phyloP scores from a whole-genome alignment of 2,888 invertebrate species.

The Agrypnus murinus region DNA sequence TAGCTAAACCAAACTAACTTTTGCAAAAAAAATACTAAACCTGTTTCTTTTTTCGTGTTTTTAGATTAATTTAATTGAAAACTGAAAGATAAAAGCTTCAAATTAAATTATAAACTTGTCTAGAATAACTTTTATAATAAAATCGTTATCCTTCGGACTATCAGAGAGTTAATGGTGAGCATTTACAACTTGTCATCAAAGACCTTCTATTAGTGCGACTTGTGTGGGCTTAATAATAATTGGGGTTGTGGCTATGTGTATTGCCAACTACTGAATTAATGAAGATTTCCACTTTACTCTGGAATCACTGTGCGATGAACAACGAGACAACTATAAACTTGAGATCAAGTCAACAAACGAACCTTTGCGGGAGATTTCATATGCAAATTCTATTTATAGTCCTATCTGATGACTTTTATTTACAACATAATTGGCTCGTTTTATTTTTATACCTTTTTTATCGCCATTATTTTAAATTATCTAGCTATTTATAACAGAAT shows the following conservation, averaged over 20 bases:
- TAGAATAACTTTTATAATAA: not conserved
- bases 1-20: not conserved
- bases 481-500: too few relatives aligned
- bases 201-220: not conserved
- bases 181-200: not conserved
- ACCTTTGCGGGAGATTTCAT: slow-evolving; percentile 30
- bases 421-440: slow-evolving; percentile 28
- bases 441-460: too few relatives aligned
- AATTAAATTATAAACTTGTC: not conserved
- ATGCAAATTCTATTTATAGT: slow-evolving; percentile 37
- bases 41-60: not conserved
- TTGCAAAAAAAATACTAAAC: too few relatives aligned
- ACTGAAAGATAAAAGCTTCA: slow-evolving; percentile 3
- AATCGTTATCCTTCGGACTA: not conserved
- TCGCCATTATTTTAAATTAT: too few relatives aligned
- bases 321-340: not conserved
- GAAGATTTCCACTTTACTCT: slow-evolving; percentile 10
- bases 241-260: not conserved
- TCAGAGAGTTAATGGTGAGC: not conserved
- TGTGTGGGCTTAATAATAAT: slow-evolving; percentile 5
- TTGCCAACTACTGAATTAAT: slow-evolving; percentile 11
- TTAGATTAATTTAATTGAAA: slow-evolving; percentile 18
- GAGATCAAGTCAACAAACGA: slow-evolving; percentile 7
- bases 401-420: slow-evolving; percentile 38
- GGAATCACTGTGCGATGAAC: not conserved